Conservation (phyloP, 2,113 vertebrate genomes). For the Miniopterus natalensis region DNA sequence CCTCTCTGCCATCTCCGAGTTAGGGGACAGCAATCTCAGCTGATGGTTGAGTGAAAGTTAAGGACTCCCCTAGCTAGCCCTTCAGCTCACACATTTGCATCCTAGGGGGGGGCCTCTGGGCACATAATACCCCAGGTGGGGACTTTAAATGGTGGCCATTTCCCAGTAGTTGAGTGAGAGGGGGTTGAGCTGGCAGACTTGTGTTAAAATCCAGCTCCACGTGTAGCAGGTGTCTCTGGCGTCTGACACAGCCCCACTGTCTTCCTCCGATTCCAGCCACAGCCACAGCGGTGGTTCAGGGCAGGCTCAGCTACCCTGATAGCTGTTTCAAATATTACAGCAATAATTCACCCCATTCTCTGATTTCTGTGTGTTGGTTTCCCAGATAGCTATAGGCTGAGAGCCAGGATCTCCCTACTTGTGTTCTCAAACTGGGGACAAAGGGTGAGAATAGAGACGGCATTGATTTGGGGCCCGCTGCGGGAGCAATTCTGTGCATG, state of each 20-base stretch:
- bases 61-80: background rate
- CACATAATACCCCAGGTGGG: accelerated
- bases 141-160: background rate
- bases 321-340: background rate
- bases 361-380: background rate
- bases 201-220: background rate
- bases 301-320: too few relatives aligned
- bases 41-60: background rate
- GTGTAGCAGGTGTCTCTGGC: background rate
- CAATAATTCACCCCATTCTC: background rate
- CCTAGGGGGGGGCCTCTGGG: background rate
- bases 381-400: background rate
- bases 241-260: too few relatives aligned
- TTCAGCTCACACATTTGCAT: background rate
- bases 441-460: background rate
- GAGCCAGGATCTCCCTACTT: background rate
- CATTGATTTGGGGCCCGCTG: background rate
- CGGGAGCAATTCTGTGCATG: background rate
- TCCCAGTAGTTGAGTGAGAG: background rate
- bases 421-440: background rate
- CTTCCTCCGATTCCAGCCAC: background rate
- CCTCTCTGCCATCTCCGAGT: background rate
- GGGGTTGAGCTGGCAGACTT: background rate
- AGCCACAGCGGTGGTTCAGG: background rate
- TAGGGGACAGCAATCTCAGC: background rate